Base-by-base conservation (phyloP, 2,797 vertebrate species). In the Gymnoscopelus braueri region DNA sequence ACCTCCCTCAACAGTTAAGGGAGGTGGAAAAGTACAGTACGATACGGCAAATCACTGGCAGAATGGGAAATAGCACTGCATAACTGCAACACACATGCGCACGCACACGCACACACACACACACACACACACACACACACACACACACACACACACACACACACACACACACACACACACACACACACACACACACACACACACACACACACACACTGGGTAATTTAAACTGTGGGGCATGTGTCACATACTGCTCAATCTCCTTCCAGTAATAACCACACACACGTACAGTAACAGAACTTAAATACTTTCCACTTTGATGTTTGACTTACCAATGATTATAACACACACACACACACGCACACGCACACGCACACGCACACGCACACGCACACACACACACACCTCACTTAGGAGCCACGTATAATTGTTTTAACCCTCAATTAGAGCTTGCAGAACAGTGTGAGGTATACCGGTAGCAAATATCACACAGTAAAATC, bases 341-440 rank as follows among this genome's bases (percentile, higher is more conserved):
- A 29, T 29, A 2, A 19, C 19, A 19, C 19, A 19, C 19, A 19
- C 19, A 19, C 19, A 19, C 19, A 19, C 19, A 19, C 19, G 1
- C 19, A 19, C 19, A 19, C 5, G 12, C 49, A 51, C 1, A 11
- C 4, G 12, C 12, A n/a, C n/a, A 14, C 15, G 5, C 14, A n/a
- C 5, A 15, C 8, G 5, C 15, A 14, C 15, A 15, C 8, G 7
- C 51, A 52, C 15, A 15, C 14, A 52, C 14, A n/a, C n/a, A 48
- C 54, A 75, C 68, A 5, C 35, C 15, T 24, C 26, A 59, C 54
- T 44, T 13, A 60, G 13, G 64, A 54, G 66, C 60, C 71, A 71
- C 62, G 61, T 55, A 54, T 58, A 59, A 13, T 13, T 51, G 5
- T 65, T 78, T 71, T 56, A 74, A 69, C 74, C 79, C 65, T 29